A percentile compares a stretch with the other conserved stretches of the same genome.
phyloP scores from a whole-genome alignment of 2,888 invertebrate species.

The Eristalis tenax region DNA sequence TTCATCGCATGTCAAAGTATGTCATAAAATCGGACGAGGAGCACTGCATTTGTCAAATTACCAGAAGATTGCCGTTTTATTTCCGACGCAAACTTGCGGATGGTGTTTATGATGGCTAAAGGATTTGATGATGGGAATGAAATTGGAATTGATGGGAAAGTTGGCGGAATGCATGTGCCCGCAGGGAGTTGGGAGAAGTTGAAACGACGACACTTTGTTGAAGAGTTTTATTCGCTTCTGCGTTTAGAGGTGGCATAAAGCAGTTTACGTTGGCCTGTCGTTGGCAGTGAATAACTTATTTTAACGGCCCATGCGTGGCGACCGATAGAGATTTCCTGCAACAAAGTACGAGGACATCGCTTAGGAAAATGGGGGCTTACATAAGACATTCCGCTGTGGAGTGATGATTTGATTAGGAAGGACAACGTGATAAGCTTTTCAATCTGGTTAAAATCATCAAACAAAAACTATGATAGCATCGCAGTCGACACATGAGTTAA shows the following conservation, averaged over 20 bases:
- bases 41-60: constrained; percentile 24
- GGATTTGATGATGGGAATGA: constrained; percentile 30
- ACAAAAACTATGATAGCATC: too few relatives aligned
- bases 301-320: neutral
- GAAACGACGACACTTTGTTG: neutral
- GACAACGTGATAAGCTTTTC: too few relatives aligned
- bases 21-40: constrained; percentile 16
- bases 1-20: constrained; percentile 13
- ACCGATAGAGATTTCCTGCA: neutral
- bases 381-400: too few relatives aligned
- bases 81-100: constrained; percentile 3
- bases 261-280: neutral
- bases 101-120: constrained; percentile 27
- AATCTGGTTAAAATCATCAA: too few relatives aligned
- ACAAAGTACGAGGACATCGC: neutral
- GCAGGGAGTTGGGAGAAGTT: neutral
- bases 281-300: neutral
- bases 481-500: too few relatives aligned
- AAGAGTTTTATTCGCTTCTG: neutral
- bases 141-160: neutral
- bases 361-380: neutral
- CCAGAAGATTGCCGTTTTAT: neutral
- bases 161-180: neutral
- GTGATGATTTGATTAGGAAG: too few relatives aligned
- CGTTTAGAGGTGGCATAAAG: neutral